These are phyloP conservation scores for Etheostoma cragini DNA, from an alignment of 2,113 vertebrate species.

Conservation along the genomic window DNA sequence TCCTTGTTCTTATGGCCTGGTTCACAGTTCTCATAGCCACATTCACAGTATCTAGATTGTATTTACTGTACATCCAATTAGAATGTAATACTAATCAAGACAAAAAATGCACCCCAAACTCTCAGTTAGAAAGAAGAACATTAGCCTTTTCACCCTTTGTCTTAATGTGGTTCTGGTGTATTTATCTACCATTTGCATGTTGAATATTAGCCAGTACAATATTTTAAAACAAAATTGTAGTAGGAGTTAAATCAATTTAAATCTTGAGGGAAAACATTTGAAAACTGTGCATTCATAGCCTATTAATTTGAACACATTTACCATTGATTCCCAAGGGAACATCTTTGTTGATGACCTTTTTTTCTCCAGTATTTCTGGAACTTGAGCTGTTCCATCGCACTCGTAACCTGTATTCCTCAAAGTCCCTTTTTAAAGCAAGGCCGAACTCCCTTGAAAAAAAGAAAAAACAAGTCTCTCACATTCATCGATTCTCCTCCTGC, in stretches of 20 bases:
- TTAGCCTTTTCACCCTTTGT: not conserved
- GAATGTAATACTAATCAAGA: too few relatives aligned
- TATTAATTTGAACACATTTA: not conserved
- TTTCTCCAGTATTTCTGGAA: slow-evolving; percentile 59
- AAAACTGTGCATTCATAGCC: not conserved
- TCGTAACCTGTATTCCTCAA: slow-evolving; percentile 68
- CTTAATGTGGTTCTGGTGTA: not conserved
- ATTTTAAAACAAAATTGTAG: not conserved
- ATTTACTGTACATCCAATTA: not conserved
- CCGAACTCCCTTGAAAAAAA: slow-evolving; percentile 34
- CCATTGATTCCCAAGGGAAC: not conserved
- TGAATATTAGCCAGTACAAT: not conserved
- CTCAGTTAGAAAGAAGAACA: not conserved
- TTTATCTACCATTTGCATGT: not conserved
- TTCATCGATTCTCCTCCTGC: slow-evolving; percentile 31
- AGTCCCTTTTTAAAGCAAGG: slow-evolving; percentile 57
- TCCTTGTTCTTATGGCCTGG: slow-evolving; percentile 10
- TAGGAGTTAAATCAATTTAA: not conserved
- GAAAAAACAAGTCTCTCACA: slow-evolving; percentile 1
- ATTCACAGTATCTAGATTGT: not conserved
- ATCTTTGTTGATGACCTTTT: not conserved
- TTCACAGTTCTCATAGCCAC: not conserved
- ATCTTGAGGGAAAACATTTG: not conserved
- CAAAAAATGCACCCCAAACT: not conserved
- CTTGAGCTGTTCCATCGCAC: slow-evolving; percentile 35